These are phyloP conservation scores for Sarcophaga rosellei DNA, from an alignment of 2,888 invertebrate genomes.

Conservation along the genomic window DNA sequence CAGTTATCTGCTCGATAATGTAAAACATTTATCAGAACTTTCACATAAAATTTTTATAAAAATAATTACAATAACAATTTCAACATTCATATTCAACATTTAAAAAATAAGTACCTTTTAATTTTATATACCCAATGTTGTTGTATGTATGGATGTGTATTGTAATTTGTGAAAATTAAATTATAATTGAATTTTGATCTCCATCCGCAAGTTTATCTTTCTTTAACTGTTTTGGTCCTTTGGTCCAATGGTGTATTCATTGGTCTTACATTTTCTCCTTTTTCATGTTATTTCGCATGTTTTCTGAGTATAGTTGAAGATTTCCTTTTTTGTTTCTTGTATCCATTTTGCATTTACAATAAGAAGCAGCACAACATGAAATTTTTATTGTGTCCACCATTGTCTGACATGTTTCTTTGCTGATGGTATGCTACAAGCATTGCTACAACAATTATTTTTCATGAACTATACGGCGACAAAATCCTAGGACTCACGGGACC, in stretches of 20 bases:
- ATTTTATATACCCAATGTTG: background rate
- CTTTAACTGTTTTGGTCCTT: background rate
- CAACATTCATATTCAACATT: background rate
- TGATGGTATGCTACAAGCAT: slow-evolving; percentile 17
- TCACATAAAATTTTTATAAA: background rate
- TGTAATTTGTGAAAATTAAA: slow-evolving; percentile 37
- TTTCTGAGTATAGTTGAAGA: background rate
- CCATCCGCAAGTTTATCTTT: slow-evolving; percentile 4
- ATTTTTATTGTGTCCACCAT: slow-evolving; percentile 53
- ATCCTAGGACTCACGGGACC: slow-evolving; percentile 6
- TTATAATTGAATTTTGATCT: slow-evolving; percentile 54
- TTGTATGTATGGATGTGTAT: background rate
- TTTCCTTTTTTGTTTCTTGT: background rate
- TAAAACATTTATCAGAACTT: background rate
- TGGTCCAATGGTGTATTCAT: slow-evolving; percentile 13
- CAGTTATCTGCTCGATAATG: no score
- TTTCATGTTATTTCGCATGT: background rate
- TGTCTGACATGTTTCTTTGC: slow-evolving; percentile 45
- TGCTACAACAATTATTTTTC: slow-evolving; percentile 31
- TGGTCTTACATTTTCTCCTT: background rate
- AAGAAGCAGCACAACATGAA: slow-evolving; percentile 55
- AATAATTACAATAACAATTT: background rate
- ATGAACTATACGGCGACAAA: slow-evolving; percentile 22
- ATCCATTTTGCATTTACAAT: slow-evolving; percentile 56
- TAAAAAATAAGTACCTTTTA: background rate